These are phyloP conservation scores for Chymomyza costata DNA, from an alignment of 1,140 invertebrate species.

Conservation along the genomic window DNA sequence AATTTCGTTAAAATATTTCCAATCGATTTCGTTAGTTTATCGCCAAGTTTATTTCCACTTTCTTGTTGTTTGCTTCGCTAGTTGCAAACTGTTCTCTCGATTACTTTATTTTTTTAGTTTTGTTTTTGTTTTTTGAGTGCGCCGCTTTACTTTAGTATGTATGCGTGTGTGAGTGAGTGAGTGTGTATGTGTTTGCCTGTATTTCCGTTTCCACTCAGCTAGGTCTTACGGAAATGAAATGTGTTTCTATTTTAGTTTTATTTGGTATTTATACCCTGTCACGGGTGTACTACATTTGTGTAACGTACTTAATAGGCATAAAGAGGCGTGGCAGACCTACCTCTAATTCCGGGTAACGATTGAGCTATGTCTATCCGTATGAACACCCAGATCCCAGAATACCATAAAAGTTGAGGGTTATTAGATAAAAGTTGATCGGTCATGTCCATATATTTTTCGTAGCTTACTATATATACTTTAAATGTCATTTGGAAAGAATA, in stretches of 20 bases:
- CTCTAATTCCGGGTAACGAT: no score
- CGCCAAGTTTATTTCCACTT: slow-evolving; percentile 69
- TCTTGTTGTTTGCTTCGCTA: slow-evolving; percentile 48
- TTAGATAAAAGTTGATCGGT: no score
- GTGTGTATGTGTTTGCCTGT: slow-evolving; percentile 18
- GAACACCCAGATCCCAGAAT: no score
- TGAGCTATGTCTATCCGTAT: no score
- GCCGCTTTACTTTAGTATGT: not conserved
- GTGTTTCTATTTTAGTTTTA: slow-evolving; percentile 68
- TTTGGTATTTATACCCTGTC: no score
- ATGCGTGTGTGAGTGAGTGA: not conserved
- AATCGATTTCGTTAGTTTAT: slow-evolving; percentile 74
- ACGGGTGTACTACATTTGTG: no score
- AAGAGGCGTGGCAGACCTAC: no score
- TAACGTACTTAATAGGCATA: no score
- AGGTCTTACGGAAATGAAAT: slow-evolving; percentile 70
- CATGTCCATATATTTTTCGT: no score
- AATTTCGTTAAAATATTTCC: slow-evolving; percentile 72
- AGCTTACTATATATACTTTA: no score
- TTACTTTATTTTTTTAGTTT: not conserved
- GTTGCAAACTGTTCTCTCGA: slow-evolving; percentile 1
- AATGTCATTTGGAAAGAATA: no score
- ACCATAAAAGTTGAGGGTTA: no score
- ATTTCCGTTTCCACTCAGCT: slow-evolving; percentile 47
- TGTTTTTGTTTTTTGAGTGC: slow-evolving; percentile 2